These are phyloP conservation scores for Azemiops feae DNA, from an alignment of 2,113 vertebrate genomes.

Conservation along the genomic window DNA sequence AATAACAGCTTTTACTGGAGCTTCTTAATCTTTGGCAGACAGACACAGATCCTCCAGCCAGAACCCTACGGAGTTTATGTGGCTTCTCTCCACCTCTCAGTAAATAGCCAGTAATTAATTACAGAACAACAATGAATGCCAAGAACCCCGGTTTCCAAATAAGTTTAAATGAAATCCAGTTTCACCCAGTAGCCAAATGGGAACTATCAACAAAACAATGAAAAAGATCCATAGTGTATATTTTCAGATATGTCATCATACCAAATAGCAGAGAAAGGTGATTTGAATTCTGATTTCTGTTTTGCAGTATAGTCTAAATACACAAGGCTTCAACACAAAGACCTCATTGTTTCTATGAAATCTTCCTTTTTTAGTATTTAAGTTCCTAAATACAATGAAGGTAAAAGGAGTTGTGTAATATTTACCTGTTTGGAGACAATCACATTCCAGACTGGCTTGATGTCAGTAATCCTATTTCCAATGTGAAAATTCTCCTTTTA, in stretches of 20 bases:
- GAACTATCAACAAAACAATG: background rate
- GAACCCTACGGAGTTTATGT: background rate
- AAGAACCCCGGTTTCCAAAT: background rate
- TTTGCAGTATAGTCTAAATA: background rate
- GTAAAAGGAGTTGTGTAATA: background rate
- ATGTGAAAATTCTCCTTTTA: background rate
- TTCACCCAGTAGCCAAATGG: background rate
- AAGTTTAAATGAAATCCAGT: constrained; percentile 7
- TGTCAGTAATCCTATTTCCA: background rate
- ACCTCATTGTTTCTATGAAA: background rate
- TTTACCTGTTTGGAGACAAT: background rate
- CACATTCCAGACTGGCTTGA: background rate
- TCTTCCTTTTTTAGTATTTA: background rate
- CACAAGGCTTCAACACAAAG: background rate
- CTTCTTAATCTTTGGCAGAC: background rate
- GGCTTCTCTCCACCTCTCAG: background rate
- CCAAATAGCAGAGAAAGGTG: background rate
- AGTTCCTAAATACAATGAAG: background rate
- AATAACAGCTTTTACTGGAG: constrained; percentile 5
- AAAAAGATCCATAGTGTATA: background rate
- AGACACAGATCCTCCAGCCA: background rate
- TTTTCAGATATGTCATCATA: background rate
- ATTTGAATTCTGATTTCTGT: background rate
- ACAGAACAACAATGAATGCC: background rate
- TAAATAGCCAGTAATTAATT: constrained; percentile 32